A percentile compares a stretch with the other conserved stretches of the same genome.
phyloP scores from a whole-genome alignment of 1,140 invertebrate genomes.

The Heliconius himera region DNA sequence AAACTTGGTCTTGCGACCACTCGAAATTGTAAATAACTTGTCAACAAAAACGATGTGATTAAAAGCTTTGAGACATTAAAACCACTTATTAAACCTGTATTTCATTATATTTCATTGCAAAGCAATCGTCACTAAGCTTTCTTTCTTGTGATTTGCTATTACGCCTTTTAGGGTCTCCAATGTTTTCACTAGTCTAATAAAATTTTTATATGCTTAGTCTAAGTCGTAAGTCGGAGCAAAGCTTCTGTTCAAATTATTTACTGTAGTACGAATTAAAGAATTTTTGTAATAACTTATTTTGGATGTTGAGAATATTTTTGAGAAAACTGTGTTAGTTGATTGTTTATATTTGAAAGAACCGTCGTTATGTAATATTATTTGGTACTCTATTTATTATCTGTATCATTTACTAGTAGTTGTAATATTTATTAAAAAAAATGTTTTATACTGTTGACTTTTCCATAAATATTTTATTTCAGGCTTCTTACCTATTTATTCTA shows the following conservation, averaged over 20 bases:
- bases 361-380: slow-evolving; percentile 21
- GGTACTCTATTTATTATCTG: slow-evolving; percentile 24
- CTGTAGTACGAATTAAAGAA: slow-evolving; percentile 22
- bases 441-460: background rate
- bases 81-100: background rate
- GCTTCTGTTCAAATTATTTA: slow-evolving; percentile 58
- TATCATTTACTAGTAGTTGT: slow-evolving; percentile 10
- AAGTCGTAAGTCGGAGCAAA: slow-evolving; percentile 61
- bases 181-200: slow-evolving; percentile 53
- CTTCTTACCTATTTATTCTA: background rate
- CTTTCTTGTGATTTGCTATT: slow-evolving; percentile 73
- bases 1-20: no score
- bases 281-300: slow-evolving; percentile 31
- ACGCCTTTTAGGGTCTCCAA: slow-evolving; percentile 70
- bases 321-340: slow-evolving; percentile 29
- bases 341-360: slow-evolving; percentile 26
- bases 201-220: slow-evolving; percentile 62
- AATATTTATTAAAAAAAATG: slow-evolving; percentile 17
- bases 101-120: slow-evolving; percentile 4
- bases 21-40: no score
- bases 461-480: background rate
- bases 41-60: no score
- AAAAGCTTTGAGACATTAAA: no score
- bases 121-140: slow-evolving; percentile 54
- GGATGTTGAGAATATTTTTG: slow-evolving; percentile 37